Percentiles rank a stretch among this genome's conserved stretches.
These are phyloP conservation scores for Rutilus rutilus DNA, from an alignment of 2,113 vertebrate genomes.

Conservation along the genomic window DNA sequence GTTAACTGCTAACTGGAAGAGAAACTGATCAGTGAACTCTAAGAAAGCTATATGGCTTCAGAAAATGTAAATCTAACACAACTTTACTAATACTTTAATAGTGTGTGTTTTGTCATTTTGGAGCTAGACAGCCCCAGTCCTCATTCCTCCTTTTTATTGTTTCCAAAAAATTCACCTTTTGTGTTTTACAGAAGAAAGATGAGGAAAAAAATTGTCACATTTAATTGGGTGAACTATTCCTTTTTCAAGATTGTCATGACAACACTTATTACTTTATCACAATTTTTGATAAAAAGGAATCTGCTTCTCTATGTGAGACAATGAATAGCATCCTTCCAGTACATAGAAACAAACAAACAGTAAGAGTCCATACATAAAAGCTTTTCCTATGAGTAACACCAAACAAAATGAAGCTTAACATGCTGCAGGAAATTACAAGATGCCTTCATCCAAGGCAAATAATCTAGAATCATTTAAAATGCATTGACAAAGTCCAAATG, in stretches of 20 bases:
- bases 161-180: background rate
- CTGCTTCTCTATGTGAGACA: slow-evolving; percentile 17
- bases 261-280: background rate
- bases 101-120: background rate
- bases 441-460: slow-evolving; percentile 42
- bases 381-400: slow-evolving; percentile 13
- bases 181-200: background rate
- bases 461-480: slow-evolving; percentile 43
- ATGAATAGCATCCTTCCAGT: background rate
- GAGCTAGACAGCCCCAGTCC: background rate
- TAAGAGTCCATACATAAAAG: slow-evolving; percentile 16
- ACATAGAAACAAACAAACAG: slow-evolving; percentile 9
- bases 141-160: background rate
- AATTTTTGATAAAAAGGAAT: background rate
- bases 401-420: slow-evolving; percentile 41
- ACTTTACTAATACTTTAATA: background rate
- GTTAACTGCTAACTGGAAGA: background rate
- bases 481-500: slow-evolving; percentile 48
- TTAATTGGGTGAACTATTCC: background rate
- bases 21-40: background rate
- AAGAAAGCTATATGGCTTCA: background rate
- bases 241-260: background rate
- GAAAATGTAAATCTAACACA: background rate
- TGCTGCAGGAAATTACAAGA: slow-evolving; percentile 29
- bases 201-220: background rate